Evolutionary conservation across 1,140 invertebrate genomes (phyloP).

Genomic region (Caenorhabditis briggsae): DNA sequence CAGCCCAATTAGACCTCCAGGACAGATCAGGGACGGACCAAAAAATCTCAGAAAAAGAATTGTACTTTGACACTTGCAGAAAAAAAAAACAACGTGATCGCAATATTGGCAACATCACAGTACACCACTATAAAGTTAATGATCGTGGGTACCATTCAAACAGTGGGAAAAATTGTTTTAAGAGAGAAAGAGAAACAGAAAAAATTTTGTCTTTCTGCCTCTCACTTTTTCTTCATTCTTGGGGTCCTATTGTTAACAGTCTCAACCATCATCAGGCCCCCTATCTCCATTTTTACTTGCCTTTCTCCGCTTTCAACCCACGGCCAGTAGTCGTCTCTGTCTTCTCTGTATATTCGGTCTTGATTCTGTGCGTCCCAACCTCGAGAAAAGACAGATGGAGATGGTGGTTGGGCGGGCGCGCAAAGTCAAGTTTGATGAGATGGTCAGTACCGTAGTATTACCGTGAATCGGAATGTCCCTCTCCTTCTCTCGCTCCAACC

Average conservation of each 20-base stretch:
- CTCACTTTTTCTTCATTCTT: conserved; percentile 1
- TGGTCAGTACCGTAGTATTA: conserved; percentile 46
- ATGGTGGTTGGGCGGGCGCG: neutral
- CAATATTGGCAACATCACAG: conserved; percentile 34
- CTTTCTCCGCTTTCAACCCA: conserved; percentile 20
- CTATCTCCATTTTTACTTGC: neutral
- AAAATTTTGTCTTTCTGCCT: neutral
- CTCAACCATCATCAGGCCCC: conserved; percentile 5
- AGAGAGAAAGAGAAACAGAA: neutral
- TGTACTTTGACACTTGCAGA: neutral
- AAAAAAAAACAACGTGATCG: neutral
- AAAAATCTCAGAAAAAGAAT: neutral
- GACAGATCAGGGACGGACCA: neutral
- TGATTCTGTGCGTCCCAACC: conserved; percentile 12
- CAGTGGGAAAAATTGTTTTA: neutral
- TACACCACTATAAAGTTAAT: conserved; percentile 43
- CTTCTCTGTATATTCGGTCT: neutral
- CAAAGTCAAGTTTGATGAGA: conserved; percentile 39
- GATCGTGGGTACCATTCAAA: neutral
- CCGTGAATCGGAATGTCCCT: conserved; percentile 40
- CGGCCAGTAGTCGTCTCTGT: conserved; percentile 14
- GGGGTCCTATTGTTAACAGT: conserved; percentile 45
- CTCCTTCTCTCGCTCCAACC: neutral
- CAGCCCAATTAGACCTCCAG: neutral
- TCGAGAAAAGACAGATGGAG: conserved; percentile 5